Evolutionary conservation across 2,797 vertebrate species (phyloP).

Genomic region (Coilia nasus): DNA sequence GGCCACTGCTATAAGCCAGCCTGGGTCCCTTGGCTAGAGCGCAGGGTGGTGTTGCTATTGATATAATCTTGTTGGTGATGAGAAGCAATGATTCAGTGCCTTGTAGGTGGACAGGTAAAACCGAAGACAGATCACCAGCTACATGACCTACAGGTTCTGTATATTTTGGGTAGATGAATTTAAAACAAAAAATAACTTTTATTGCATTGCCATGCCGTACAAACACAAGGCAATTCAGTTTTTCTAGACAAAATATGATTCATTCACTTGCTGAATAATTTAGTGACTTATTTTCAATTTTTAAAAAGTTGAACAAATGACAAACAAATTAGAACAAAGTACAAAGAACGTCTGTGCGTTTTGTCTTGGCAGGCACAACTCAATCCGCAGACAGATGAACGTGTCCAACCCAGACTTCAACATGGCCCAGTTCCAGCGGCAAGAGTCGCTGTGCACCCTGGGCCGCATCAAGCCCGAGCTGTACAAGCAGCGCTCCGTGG

Average conservation of each 20-base stretch:
- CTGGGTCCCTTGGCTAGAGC: not conserved
- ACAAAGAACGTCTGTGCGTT: not conserved
- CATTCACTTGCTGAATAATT: not conserved
- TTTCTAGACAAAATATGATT: not conserved
- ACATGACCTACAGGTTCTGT: not conserved
- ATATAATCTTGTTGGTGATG: not conserved
- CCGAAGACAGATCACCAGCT: not conserved
- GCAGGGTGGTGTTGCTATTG: not conserved
- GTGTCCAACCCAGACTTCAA: constrained; percentile 96
- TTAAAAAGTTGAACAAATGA: not conserved
- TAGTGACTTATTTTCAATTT: not conserved
- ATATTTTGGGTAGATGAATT: not conserved
- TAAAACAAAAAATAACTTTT: not conserved
- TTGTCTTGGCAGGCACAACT: constrained; percentile 84
- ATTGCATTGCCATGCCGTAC: not conserved
- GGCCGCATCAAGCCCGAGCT: constrained; percentile 95
- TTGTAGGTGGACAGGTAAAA: not conserved
- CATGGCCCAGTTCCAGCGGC: constrained; percentile 93
- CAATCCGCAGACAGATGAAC: constrained; percentile 94
- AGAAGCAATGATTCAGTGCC: not conserved
- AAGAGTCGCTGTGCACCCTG: constrained; percentile 88
- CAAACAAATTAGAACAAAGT: not conserved
- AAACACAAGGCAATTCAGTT: not conserved
- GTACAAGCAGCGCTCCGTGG: constrained; percentile 94
- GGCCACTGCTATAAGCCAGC: not conserved